Percentiles rank a stretch among this genome's conserved stretches.
Conservation (phyloP, 2,113 vertebrate genomes). For the Heterotis niloticus region DNA sequence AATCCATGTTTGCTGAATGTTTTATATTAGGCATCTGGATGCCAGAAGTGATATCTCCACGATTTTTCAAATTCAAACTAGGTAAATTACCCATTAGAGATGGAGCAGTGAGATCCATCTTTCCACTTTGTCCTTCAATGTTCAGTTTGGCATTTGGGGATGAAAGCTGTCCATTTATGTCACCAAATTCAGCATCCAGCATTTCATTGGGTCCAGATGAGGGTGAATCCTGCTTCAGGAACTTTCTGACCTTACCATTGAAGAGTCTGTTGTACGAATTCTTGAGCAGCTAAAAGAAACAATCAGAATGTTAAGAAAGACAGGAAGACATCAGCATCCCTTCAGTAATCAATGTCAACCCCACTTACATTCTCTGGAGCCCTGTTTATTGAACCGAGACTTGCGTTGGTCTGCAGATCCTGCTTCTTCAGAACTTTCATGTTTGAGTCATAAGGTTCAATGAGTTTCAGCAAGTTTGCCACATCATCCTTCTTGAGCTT, state of each 20-base stretch:
- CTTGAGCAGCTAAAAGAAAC: conserved; percentile 46
- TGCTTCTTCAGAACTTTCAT: conserved; percentile 59
- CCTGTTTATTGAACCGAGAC: conserved; percentile 30
- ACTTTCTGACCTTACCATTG: conserved; percentile 35
- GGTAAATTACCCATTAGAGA: conserved; percentile 50
- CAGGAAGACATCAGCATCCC: not conserved
- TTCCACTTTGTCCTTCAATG: conserved; percentile 11
- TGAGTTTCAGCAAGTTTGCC: conserved; percentile 47
- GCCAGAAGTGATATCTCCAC: not conserved
- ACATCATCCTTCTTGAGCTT: conserved; percentile 56
- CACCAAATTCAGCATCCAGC: conserved; percentile 41
- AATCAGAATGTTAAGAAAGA: not conserved
- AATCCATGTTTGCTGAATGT: conserved; percentile 28
- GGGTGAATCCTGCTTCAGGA: conserved; percentile 23
- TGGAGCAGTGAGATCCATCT: conserved; percentile 34
- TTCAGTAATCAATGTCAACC: not conserved
- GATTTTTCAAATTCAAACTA: conserved; percentile 28
- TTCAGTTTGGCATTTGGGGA: conserved; percentile 10
- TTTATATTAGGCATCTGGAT: conserved; percentile 17
- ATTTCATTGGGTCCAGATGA: conserved; percentile 35
- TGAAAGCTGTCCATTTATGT: conserved; percentile 43
- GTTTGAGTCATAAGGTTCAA: conserved; percentile 60
- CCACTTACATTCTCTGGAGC: conserved; percentile 40
- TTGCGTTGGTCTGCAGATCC: conserved; percentile 31
- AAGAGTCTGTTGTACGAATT: conserved; percentile 30